Evolutionary conservation across 92 coral and sea anemone species (phyloP).

Genomic region (Heteractis magnifica): DNA sequence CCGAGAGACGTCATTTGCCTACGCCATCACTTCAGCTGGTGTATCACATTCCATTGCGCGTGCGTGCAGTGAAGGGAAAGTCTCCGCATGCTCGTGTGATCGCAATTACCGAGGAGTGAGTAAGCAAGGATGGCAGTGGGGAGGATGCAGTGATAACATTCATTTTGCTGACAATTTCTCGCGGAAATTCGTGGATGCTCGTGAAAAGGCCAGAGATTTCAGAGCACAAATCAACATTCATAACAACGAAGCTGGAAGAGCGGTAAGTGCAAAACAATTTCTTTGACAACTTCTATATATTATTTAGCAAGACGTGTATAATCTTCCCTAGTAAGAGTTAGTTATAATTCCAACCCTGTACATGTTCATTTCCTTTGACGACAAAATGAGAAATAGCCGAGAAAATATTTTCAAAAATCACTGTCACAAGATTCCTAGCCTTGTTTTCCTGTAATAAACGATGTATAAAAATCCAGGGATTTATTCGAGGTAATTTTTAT

Average conservation of each 20-base stretch:
- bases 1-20: constrained; percentile 89
- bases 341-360: not conserved
- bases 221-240: constrained; percentile 87
- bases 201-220: constrained; percentile 85
- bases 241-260: constrained; percentile 95
- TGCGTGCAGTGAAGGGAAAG: constrained; percentile 84
- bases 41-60: constrained; percentile 87
- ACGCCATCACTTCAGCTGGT: constrained; percentile 94
- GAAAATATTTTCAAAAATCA: not conserved
- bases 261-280: constrained; percentile 61
- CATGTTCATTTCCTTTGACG: too few species aligned
- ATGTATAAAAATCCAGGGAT: not conserved
- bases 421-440: not conserved
- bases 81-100: constrained; percentile 81
- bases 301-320: too few species aligned
- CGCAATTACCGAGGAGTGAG: constrained; percentile 78
- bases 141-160: constrained; percentile 96
- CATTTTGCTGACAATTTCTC: constrained; percentile 95
- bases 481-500: not conserved
- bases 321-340: not conserved
- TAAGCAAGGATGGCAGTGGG: constrained; percentile 98
- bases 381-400: not conserved
- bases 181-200: constrained; percentile 82
- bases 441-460: too few species aligned
- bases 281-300: too few species aligned